Percentiles rank a stretch among this genome's conserved stretches.
Conservation (phyloP, 2,113 vertebrate species). For the Xenopus laevis region DNA sequence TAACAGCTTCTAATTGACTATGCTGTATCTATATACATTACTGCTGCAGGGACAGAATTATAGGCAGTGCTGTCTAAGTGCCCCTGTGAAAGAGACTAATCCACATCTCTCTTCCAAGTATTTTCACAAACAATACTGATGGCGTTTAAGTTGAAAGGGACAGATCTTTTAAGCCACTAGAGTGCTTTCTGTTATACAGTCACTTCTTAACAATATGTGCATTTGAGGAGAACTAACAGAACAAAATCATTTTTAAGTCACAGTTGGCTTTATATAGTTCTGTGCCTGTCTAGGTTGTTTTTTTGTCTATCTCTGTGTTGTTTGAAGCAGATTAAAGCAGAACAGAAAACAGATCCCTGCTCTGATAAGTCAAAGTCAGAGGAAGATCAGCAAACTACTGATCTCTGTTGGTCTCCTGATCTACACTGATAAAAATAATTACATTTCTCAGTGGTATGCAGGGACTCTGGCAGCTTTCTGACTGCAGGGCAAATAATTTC, state of each 20-base stretch:
- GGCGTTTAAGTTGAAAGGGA: constrained; percentile 20
- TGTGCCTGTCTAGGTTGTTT: neutral
- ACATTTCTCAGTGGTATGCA: neutral
- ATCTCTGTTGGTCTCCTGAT: neutral
- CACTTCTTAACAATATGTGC: neutral
- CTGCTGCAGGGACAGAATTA: constrained; percentile 2
- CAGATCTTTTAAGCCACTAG: neutral
- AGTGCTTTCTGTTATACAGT: constrained; percentile 6
- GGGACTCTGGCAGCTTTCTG: neutral
- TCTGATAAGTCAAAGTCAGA: constrained; percentile 13
- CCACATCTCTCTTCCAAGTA: neutral
- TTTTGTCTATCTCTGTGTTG: constrained; percentile 13
- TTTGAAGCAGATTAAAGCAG: constrained; percentile 14
- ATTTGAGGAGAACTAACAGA: constrained; percentile 1
- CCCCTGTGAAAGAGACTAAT: neutral
- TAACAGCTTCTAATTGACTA: constrained; percentile 35
- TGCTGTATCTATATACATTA: constrained; percentile 34
- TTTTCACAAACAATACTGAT: constrained; percentile 4
- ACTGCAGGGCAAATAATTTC: neutral
- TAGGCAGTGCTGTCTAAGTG: neutral
- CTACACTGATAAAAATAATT: neutral
- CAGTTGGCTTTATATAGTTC: constrained; percentile 1
- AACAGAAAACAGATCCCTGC: constrained; percentile 10
- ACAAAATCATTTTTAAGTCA: constrained; percentile 1
- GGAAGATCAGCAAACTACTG: constrained; percentile 4